These are phyloP conservation scores for Cebuella pygmaea DNA, from an alignment of 2,797 vertebrate species.

Conservation along the genomic window DNA sequence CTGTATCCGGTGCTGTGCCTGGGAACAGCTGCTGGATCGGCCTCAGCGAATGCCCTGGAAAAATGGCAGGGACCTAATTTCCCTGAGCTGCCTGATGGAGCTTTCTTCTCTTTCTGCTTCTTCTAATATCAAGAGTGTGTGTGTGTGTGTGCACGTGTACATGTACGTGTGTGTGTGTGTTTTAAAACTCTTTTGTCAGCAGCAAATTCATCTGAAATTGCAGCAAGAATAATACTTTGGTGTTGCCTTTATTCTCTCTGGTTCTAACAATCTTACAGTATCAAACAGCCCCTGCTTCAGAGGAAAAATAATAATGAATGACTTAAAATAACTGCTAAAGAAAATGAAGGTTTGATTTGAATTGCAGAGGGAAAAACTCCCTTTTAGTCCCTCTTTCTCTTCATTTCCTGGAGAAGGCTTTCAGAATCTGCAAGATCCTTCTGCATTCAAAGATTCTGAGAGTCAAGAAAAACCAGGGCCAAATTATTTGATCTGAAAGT, in stretches of 20 bases:
- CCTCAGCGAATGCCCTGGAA: constrained; percentile 43
- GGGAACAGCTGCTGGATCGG: constrained; percentile 38
- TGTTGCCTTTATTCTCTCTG: constrained; percentile 74
- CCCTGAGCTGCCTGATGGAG: constrained; percentile 11
- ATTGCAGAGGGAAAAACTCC: constrained; percentile 71
- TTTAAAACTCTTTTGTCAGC: constrained; percentile 73
- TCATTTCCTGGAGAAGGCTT: constrained; percentile 68
- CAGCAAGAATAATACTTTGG: constrained; percentile 75
- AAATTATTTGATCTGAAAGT: constrained; percentile 10
- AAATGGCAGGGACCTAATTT: constrained; percentile 33
- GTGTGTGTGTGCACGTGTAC: not conserved
- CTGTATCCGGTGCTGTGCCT: not conserved
- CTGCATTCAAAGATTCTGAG: constrained; percentile 58
- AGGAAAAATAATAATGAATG: constrained; percentile 81
- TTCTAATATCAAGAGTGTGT: not conserved
- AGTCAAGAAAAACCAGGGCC: constrained; percentile 38
- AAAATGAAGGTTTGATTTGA: constrained; percentile 82
- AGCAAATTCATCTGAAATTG: constrained; percentile 72
- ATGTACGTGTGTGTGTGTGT: not conserved
- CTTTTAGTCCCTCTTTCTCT: constrained; percentile 47
- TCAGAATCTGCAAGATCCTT: constrained; percentile 61
- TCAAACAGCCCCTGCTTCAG: constrained; percentile 77
- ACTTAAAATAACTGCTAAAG: constrained; percentile 82
- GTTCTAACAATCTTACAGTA: constrained; percentile 69
- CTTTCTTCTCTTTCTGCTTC: constrained; percentile 35